Evolutionary conservation across 2,797 vertebrate genomes (phyloP), one percentile per base, ranked within the genome.

Genomic region (Threskiornis aethiopicus): DNA sequence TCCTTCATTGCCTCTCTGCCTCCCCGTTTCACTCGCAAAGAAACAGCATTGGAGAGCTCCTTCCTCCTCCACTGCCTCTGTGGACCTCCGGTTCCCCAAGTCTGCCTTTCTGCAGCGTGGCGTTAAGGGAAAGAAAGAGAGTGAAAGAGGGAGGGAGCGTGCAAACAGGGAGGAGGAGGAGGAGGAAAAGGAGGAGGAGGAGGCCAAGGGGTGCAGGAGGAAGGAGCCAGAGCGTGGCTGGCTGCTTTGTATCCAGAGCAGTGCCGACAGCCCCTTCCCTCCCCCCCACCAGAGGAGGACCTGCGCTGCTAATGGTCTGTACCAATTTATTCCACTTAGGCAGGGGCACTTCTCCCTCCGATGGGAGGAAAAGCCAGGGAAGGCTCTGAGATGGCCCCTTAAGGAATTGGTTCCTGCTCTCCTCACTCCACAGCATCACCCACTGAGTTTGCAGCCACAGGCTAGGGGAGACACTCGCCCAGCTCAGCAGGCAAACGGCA

Each of bases 261-360:
- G 82, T 88, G 75, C 79, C 86, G 95, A 83, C 97, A 89, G 97
- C 88, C 83, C 92, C 93, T 97, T 90, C 94, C 90, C 91, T 87
- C 96, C 90, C 93, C 87, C 93, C 93, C 87, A 33, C 97, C 95
- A 73, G 69, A 69, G 96, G 93, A 95, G 97, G 97, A 96, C 97
- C 96, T 78, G 92, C 71, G 81, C 96, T 97, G 98, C 98, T 97
- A 96, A 98, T 97, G 99, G 99, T 98, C 98, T 98, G 98, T 99
- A 99, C 99, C 99, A 99, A 98, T 98, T 97, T 97, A 96, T 97
- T 98, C 97, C 73, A 97, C 98, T 94, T 98, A 95, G 98, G 98
- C 98, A 98, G 98, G 98, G 98, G 98, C 98, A 94, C 96, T 96
- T 97, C 92, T 96, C 79, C 91, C 87, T 81, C 90, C 88, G 9